Conservation (phyloP, 2,888 invertebrate genomes). For the Belgica antarctica region DNA sequence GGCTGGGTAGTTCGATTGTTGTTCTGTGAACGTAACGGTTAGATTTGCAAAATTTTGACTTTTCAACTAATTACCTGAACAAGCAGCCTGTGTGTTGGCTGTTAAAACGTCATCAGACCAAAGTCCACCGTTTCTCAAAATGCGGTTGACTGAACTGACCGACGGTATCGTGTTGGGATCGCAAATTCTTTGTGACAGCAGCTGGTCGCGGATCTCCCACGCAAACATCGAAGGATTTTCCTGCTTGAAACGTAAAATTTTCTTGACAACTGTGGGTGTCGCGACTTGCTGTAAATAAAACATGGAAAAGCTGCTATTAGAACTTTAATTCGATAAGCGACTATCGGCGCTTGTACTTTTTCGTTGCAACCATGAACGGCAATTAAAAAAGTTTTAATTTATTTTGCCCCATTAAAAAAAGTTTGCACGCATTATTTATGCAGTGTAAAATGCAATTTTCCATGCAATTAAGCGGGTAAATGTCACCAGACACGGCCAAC, state of each 20-base stretch:
- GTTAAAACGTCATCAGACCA: slow-evolving; percentile 66
- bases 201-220: slow-evolving; percentile 91
- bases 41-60: slow-evolving; percentile 1
- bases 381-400: background rate
- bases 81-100: slow-evolving; percentile 45
- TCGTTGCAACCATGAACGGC: background rate
- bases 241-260: slow-evolving; percentile 89
- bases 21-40: slow-evolving; percentile 46
- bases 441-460: slow-evolving; percentile 21
- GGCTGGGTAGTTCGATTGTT: background rate
- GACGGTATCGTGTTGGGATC: slow-evolving; percentile 89
- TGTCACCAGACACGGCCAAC: slow-evolving; percentile 24
- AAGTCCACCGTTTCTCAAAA: slow-evolving; percentile 81
- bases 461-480: slow-evolving; percentile 7
- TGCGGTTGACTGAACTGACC: slow-evolving; percentile 91
- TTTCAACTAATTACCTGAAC: slow-evolving; percentile 42
- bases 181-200: slow-evolving; percentile 85
- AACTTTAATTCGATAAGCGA: background rate
- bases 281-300: slow-evolving; percentile 81
- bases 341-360: too few relatives aligned
- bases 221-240: slow-evolving; percentile 96
- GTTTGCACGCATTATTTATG: slow-evolving; percentile 19
- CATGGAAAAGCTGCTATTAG: background rate
- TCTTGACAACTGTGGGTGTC: slow-evolving; percentile 91
- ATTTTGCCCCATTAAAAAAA: slow-evolving; percentile 89